Conservation (phyloP, 2,888 invertebrate species). For the Drosophila picticornis region DNA sequence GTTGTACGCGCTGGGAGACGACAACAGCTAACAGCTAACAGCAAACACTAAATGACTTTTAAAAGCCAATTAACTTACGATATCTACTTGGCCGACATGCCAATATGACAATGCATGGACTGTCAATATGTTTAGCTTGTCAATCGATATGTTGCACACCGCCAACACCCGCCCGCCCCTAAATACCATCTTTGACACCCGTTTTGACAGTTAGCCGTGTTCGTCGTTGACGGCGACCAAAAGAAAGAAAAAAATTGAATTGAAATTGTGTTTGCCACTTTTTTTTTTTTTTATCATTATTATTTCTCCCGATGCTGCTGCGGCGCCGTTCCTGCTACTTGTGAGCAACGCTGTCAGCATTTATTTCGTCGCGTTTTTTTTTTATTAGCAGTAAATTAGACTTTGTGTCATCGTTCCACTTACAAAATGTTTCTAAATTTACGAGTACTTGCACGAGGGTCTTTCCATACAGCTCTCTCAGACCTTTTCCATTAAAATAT, state of each 20-base stretch:
- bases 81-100: slow-evolving; percentile 46
- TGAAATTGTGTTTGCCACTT: slow-evolving; percentile 33
- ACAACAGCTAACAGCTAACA: slow-evolving; percentile 2
- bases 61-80: slow-evolving; percentile 72
- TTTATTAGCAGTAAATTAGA: slow-evolving; percentile 69
- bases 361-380: slow-evolving; percentile 40
- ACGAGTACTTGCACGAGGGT: slow-evolving; percentile 27
- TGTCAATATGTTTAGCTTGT: slow-evolving; percentile 51
- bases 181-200: slow-evolving; percentile 27
- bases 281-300: slow-evolving; percentile 18
- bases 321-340: background rate
- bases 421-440: slow-evolving; percentile 46
- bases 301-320: slow-evolving; percentile 28
- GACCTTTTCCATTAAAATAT: background rate
- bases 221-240: slow-evolving; percentile 11
- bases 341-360: slow-evolving; percentile 23
- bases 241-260: slow-evolving; percentile 37
- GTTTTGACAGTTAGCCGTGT: slow-evolving; percentile 47
- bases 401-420: slow-evolving; percentile 54
- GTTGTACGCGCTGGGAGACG: slow-evolving; percentile 21
- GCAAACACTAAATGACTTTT: slow-evolving; percentile 63
- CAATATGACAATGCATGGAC: slow-evolving; percentile 35
- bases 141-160: slow-evolving; percentile 49
- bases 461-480: slow-evolving; percentile 6
- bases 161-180: background rate